Base-by-base conservation (phyloP, 2,888 invertebrate genomes). In the Melieria crassipennis region DNA sequence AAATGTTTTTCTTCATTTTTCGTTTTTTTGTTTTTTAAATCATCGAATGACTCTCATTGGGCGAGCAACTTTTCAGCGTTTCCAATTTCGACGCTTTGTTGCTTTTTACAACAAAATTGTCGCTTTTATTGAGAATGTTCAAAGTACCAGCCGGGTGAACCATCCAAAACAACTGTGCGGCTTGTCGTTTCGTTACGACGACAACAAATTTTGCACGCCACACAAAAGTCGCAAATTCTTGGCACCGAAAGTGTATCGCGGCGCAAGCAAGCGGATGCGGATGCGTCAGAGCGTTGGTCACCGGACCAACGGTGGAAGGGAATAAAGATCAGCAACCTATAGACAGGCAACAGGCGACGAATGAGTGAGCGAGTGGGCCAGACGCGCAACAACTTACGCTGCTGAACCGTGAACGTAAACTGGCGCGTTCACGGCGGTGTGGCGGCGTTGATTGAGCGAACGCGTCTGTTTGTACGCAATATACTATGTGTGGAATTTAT, bases 351-450 rank as follows among this genome's bases (percentile, higher is more conserved):
- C 43, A 43, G 13, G 60, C 60, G 50, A 13, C 30, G 57, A 11
- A 30, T 42, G 9, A 43, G 45, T 50, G n/a, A 45, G 43, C 13
- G 16, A 7, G 42, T 42, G 11, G 47, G 30, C 30, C 9, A 45
- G 58, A 48, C 42, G 58, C 30, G 57, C 60, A 52, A 61, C 60
- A 67, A 52, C 16, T 58, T 13, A 9, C 46, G 43, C 43, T 55
- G 9, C 52, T 67, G 60, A 50, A 67, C 67, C 67, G 52, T 67
- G 67, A 67, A 67, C 50, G 67, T 67, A 61, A 67, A 67, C 67
- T 60, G 6, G 48, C 57, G n/a, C 52, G 67, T 30, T 50, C 67
- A 61, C 52, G 60, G 67, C 16, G 16, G 58, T 60, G 61, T 43
- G 67, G 67, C 60, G 50, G 46, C 45, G 45, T 9, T 30, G 58